phyloP scores from a whole-genome alignment of 2,888 invertebrate species.

The Lissocephala sabroskyi region DNA sequence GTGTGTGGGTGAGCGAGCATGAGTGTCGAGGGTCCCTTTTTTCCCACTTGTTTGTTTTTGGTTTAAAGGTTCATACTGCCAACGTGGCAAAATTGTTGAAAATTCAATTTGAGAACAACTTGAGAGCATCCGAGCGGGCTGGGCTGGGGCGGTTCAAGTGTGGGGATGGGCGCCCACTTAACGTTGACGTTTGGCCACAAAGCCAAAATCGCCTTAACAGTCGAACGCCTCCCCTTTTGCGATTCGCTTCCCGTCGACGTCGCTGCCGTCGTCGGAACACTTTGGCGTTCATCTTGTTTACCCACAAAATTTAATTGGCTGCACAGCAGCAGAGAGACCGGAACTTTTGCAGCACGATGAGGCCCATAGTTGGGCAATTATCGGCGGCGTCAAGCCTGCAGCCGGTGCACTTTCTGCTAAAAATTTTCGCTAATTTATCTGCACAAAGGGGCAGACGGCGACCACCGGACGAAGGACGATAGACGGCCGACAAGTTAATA shows the following conservation, averaged over 20 bases:
- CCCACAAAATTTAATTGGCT: constrained; percentile 58
- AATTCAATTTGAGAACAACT: constrained; percentile 54
- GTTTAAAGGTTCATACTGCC: constrained; percentile 16
- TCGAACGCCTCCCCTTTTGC: neutral
- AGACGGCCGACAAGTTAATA: neutral
- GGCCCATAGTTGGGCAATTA: constrained; percentile 1
- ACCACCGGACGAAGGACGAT: neutral
- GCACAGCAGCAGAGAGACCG: too few species aligned
- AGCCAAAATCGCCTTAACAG: constrained; percentile 38
- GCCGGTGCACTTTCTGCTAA: constrained; percentile 34
- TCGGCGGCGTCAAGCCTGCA: constrained; percentile 4
- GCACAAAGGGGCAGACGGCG: constrained; percentile 28
- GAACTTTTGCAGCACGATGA: neutral
- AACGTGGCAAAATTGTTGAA: constrained; percentile 45
- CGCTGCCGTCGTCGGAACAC: constrained; percentile 1
- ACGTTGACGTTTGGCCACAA: constrained; percentile 25
- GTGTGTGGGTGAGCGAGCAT: neutral
- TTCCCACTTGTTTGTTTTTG: neutral
- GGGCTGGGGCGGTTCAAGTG: constrained; percentile 1
- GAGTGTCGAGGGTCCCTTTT: too few species aligned
- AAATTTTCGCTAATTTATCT: constrained; percentile 43
- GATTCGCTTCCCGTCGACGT: neutral
- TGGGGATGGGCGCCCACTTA: neutral
- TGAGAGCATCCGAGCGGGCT: constrained; percentile 41
- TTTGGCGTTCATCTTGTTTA: constrained; percentile 44